Conservation (phyloP, 1,140 invertebrate genomes). For the Papilio xuthus region DNA sequence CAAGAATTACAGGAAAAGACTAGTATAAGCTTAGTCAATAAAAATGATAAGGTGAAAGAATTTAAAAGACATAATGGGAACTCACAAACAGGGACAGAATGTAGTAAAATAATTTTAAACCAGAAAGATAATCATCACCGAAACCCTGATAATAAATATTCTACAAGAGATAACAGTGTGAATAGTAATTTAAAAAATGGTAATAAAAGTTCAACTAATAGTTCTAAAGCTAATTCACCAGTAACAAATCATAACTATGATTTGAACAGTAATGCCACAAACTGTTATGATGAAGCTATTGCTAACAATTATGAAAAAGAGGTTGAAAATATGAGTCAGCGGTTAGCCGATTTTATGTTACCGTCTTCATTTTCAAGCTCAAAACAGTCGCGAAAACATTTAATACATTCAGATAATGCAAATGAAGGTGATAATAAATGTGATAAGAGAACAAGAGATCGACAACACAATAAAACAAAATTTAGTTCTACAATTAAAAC, state of each 20-base stretch:
- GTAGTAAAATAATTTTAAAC: neutral
- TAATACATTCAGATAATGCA: neutral
- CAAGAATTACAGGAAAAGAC: neutral
- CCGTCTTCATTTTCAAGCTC: constrained; percentile 19
- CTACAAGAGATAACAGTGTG: neutral
- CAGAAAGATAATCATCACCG: neutral
- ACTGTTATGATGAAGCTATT: neutral
- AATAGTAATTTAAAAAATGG: neutral
- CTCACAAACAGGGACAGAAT: neutral
- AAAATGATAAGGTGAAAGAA: neutral
- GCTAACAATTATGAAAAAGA: neutral
- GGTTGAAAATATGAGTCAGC: neutral
- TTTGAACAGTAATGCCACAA: neutral
- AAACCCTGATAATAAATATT: neutral
- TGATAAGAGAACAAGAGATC: neutral
- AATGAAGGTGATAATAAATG: constrained; percentile 18
- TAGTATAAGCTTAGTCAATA: neutral
- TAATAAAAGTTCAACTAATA: neutral
- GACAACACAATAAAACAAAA: neutral
- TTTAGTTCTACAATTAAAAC: neutral
- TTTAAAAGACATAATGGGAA: neutral
- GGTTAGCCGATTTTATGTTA: neutral
- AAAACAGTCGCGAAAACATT: constrained; percentile 12
- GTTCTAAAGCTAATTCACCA: neutral
- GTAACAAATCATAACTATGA: neutral